Percentiles rank a stretch among this genome's conserved stretches.
Conservation (phyloP, 2,888 invertebrate species). For the Trissonchulus sp. region DNA sequence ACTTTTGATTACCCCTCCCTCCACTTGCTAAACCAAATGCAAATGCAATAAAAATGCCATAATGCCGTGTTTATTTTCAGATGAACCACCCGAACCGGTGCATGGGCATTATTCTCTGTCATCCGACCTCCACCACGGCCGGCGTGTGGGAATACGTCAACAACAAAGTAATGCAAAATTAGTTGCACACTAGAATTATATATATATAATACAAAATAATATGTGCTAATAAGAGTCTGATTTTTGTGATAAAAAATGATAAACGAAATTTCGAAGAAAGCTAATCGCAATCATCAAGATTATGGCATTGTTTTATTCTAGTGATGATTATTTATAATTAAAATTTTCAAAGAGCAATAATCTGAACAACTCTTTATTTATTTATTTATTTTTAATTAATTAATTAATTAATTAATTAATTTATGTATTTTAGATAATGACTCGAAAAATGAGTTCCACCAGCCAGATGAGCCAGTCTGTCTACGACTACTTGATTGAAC, state of each 20-base stretch:
- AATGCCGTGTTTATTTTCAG: slow-evolving; percentile 43
- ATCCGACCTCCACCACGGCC: slow-evolving; percentile 77
- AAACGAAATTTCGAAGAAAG: no score
- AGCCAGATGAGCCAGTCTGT: slow-evolving; percentile 73
- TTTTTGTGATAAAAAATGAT: no score
- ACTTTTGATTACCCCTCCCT: no score
- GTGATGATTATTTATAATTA: slow-evolving; percentile 8
- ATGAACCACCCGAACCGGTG: slow-evolving; percentile 71
- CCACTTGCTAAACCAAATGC: no score
- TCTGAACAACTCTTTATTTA: no score
- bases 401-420: no score
- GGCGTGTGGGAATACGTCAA: slow-evolving; percentile 78
- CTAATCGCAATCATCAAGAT: no score
- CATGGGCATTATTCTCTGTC: slow-evolving; percentile 73
- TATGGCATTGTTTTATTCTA: slow-evolving; percentile 8
- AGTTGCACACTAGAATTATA: not conserved
- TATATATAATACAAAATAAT: no score
- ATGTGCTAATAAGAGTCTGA: no score
- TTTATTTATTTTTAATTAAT: no score
- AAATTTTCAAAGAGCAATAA: not conserved
- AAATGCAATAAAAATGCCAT: no score
- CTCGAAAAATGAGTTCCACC: slow-evolving; percentile 73
- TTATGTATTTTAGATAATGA: slow-evolving; percentile 63
- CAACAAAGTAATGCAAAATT: slow-evolving; percentile 61
- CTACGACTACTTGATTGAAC: slow-evolving; percentile 77